A percentile compares a stretch with the other conserved stretches of the same genome.
These are phyloP conservation scores for Sebastes minor DNA, from an alignment of 2,797 vertebrate species.

Conservation along the genomic window DNA sequence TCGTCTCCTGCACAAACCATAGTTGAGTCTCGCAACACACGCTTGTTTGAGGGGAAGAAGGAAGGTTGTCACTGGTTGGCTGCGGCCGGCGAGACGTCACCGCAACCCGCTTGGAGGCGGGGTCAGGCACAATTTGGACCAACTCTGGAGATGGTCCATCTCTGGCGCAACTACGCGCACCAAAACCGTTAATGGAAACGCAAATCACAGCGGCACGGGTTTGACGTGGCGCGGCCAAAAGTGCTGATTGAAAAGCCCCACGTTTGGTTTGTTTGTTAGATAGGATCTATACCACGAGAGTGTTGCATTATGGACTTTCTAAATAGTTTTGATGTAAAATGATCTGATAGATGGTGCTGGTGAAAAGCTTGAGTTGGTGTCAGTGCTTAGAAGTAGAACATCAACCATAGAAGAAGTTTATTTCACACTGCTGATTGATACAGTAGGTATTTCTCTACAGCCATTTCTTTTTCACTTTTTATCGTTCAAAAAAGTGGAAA, in stretches of 20 bases:
- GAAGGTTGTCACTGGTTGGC: no score
- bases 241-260: no score
- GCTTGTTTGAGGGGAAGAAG: no score
- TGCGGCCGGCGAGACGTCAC: no score
- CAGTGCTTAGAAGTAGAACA: not conserved
- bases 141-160: no score
- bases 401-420: not conserved
- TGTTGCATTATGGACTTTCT: not conserved
- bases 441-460: not conserved
- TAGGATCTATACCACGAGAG: not conserved
- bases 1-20: no score
- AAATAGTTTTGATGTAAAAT: not conserved
- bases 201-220: no score
- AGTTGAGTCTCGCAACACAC: no score
- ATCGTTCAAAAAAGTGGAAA: not conserved
- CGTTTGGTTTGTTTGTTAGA: not conserved
- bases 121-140: no score
- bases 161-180: fast-evolving
- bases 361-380: not conserved
- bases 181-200: no score
- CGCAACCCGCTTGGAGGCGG: no score
- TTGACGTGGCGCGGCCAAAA: no score
- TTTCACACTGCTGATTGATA: not conserved
- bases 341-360: not conserved
- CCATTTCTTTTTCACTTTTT: not conserved